These are phyloP conservation scores for Coluber constrictor DNA, from an alignment of 2,797 vertebrate genomes.

Conservation along the genomic window DNA sequence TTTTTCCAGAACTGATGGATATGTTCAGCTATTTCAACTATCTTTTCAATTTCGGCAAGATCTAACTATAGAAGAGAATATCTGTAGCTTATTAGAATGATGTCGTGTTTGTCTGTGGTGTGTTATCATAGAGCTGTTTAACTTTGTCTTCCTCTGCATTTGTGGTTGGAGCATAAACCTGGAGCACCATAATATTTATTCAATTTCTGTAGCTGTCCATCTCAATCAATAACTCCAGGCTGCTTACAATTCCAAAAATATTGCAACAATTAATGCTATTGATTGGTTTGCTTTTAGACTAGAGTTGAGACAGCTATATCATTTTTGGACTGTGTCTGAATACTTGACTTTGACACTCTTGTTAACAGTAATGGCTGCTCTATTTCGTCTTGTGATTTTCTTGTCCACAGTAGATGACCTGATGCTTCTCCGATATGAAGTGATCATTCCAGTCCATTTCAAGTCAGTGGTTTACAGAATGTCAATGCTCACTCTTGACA, in stretches of 20 bases:
- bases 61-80: background rate
- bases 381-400: background rate
- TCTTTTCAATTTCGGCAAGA: background rate
- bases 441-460: background rate
- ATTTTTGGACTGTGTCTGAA: background rate
- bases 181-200: background rate
- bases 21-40: background rate
- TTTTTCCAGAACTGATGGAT: background rate
- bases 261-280: background rate
- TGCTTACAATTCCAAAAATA: background rate
- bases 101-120: background rate
- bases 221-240: background rate
- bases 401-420: background rate
- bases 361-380: background rate
- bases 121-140: background rate
- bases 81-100: background rate
- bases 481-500: background rate
- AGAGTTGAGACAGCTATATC: background rate
- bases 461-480: background rate
- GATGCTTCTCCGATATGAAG: background rate
- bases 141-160: background rate
- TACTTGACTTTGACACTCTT: background rate
- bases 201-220: background rate
- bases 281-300: background rate
- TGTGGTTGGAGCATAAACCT: background rate